Conservation (phyloP, 2,113 vertebrate species). For the Hirundichthys speculiger region DNA sequence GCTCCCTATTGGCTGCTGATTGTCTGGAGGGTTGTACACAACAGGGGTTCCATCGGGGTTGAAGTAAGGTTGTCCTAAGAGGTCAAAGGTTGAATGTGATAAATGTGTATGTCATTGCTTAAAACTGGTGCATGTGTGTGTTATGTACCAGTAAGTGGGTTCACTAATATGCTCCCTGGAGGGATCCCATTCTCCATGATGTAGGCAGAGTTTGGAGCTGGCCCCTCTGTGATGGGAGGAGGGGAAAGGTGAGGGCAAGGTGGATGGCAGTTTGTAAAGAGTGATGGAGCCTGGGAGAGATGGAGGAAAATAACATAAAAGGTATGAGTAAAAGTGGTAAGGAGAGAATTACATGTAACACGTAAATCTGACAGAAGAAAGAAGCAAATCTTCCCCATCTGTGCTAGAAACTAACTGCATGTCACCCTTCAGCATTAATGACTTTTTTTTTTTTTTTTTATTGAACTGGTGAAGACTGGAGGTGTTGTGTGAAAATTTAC, state of each 20-base stretch:
- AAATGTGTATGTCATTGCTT: constrained; percentile 3
- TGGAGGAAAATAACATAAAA: constrained; percentile 8
- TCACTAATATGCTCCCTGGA: constrained; percentile 93
- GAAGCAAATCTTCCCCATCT: constrained; percentile 9
- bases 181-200: constrained; percentile 93
- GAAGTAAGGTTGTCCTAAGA: constrained; percentile 93
- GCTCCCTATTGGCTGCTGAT: constrained; percentile 85
- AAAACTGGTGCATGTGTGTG: constrained; percentile 11
- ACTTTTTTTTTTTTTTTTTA: constrained; percentile 31
- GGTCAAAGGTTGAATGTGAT: constrained; percentile 17
- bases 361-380: constrained; percentile 4
- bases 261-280: constrained; percentile 81
- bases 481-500: constrained; percentile 71
- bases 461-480: constrained; percentile 50
- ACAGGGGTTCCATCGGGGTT: constrained; percentile 94
- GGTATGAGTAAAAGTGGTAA: neutral
- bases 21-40: constrained; percentile 91
- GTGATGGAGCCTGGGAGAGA: constrained; percentile 83
- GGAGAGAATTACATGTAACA: constrained; percentile 28
- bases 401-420: constrained; percentile 18
- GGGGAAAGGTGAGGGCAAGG: constrained; percentile 66
- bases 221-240: constrained; percentile 75
- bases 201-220: constrained; percentile 83
- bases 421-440: neutral
- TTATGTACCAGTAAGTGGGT: constrained; percentile 90